phyloP scores from a whole-genome alignment of 1,140 invertebrate species.

The Gonioctena quinquepunctata region DNA sequence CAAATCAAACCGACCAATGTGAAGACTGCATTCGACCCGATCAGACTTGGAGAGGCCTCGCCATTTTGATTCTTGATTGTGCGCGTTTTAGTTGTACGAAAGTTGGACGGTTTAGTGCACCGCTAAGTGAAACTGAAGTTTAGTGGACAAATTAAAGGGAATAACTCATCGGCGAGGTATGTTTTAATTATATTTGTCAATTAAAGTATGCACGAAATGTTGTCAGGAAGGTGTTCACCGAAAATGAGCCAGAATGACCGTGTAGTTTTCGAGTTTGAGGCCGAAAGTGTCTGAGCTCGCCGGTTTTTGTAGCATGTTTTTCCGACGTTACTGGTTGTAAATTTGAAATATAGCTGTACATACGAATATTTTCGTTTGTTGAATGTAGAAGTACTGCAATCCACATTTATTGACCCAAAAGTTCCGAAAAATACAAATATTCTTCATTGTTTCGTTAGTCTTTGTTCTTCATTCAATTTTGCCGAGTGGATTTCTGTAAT shows the following conservation, averaged over 20 bases:
- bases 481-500: too few species aligned
- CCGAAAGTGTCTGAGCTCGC: not conserved
- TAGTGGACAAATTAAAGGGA: constrained; percentile 18
- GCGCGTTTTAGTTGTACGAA: constrained; percentile 31
- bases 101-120: constrained; percentile 24
- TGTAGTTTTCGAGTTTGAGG: constrained; percentile 1
- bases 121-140: constrained; percentile 14
- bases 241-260: not conserved
- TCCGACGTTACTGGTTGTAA: not conserved
- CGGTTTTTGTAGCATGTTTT: constrained; percentile 3
- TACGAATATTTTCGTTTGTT: too few species aligned
- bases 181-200: constrained; percentile 20
- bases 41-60: constrained; percentile 26
- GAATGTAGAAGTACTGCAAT: too few species aligned
- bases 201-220: constrained; percentile 22
- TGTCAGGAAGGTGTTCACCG: not conserved
- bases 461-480: not conserved
- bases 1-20: constrained; percentile 25
- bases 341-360: not conserved
- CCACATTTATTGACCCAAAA: not conserved
- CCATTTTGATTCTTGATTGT: constrained; percentile 33
- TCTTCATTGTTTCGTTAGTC: not conserved
- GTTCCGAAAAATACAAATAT: not conserved
- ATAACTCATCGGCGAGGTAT: constrained; percentile 16
- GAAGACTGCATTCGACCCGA: constrained; percentile 1